These are phyloP conservation scores for Bucorvus abyssinicus DNA, from an alignment of 2,797 vertebrate genomes.

Conservation along the genomic window DNA sequence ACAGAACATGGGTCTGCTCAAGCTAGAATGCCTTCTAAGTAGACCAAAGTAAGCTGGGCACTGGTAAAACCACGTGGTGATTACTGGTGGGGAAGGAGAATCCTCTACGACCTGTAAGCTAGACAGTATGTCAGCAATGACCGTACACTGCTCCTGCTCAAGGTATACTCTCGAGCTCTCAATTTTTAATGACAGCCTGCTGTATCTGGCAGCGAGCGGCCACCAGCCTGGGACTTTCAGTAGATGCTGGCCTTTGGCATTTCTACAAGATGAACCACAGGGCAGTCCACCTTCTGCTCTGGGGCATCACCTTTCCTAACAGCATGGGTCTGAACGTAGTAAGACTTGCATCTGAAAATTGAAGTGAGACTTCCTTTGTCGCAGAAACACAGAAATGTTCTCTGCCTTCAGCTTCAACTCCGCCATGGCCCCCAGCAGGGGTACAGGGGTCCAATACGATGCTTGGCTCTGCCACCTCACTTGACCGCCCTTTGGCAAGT, in stretches of 20 bases:
- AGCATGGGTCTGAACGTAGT: rapidly evolving
- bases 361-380: not conserved
- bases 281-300: not conserved
- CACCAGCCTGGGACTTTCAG: not conserved
- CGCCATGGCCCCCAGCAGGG: rapidly evolving
- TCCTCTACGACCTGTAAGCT: not conserved
- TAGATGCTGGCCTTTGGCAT: not conserved
- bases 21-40: not conserved
- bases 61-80: not conserved
- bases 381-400: not conserved
- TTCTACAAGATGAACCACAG: not conserved
- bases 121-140: not conserved
- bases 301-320: not conserved
- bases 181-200: not conserved
- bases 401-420: not conserved
- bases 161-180: not conserved
- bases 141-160: not conserved
- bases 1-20: not conserved
- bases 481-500: not conserved
- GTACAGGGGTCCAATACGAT: rapidly evolving
- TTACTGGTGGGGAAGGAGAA: not conserved
- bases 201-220: not conserved
- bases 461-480: not conserved
- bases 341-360: not conserved
- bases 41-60: not conserved